A percentile compares a stretch with the other conserved stretches of the same genome.
phyloP scores from a whole-genome alignment of 2,888 invertebrate genomes.

The Heliconius ismenius region DNA sequence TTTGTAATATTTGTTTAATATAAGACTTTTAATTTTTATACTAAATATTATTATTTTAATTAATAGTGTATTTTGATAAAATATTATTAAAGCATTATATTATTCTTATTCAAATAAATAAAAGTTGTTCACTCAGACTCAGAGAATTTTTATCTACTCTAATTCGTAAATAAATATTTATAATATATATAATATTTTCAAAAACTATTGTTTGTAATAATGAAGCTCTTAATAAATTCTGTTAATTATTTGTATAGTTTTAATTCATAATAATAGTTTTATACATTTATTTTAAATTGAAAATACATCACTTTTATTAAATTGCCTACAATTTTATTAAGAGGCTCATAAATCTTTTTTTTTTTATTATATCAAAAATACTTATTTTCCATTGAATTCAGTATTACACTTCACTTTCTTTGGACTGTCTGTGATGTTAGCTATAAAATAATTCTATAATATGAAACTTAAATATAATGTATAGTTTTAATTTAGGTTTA shows the following conservation, averaged over 20 bases:
- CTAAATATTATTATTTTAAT: not conserved
- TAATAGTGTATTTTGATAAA: not conserved
- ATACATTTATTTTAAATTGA: not conserved
- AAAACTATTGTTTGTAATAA: not conserved
- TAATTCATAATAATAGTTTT: not conserved
- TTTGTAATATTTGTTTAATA: not conserved
- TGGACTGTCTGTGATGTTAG: conserved; percentile 43
- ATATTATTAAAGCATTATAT: not conserved
- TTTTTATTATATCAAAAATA: not conserved
- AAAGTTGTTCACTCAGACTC: not conserved
- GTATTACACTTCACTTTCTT: conserved; percentile 37
- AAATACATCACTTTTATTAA: conserved; percentile 1
- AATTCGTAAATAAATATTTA: no score
- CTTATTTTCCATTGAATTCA: conserved; percentile 32
- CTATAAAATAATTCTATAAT: conserved; percentile 33
- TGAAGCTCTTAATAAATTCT: not conserved
- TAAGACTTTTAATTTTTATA: conserved; percentile 1
- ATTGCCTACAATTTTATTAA: not conserved
- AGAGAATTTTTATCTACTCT: no score
- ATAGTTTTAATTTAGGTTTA: conserved; percentile 21
- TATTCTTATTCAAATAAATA: not conserved
- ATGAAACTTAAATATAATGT: conserved; percentile 23
- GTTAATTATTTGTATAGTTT: not conserved
- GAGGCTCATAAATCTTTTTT: not conserved
- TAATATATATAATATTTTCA: no score